Percentiles rank a stretch among this genome's conserved stretches.
phyloP scores from a whole-genome alignment of 2,888 invertebrate species.

The Morpho achilles region DNA sequence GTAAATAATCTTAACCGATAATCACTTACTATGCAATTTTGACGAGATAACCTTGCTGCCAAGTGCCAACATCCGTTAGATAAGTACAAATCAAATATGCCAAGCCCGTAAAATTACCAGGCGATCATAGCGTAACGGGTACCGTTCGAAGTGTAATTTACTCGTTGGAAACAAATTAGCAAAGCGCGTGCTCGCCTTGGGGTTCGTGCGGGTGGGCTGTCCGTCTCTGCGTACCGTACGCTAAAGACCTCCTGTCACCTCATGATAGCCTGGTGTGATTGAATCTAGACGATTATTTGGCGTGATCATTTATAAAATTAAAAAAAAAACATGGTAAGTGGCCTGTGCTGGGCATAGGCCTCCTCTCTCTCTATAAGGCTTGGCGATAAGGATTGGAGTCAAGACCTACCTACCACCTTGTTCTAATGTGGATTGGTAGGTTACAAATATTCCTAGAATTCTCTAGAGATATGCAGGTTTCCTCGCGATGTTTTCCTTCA shows the following conservation, averaged over 20 bases:
- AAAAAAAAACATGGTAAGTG: no score
- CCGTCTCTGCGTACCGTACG: conserved; percentile 33
- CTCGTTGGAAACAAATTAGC: conserved; percentile 35
- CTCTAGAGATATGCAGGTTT: no score
- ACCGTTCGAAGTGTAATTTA: conserved; percentile 48
- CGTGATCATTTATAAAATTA: no score
- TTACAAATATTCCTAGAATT: no score
- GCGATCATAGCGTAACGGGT: conserved; percentile 43
- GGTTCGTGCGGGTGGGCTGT: conserved; percentile 64
- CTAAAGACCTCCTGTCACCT: conserved; percentile 52
- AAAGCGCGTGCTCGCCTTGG: conserved; percentile 63
- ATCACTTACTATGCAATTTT: background rate
- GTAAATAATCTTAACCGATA: background rate
- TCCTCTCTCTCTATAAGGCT: no score
- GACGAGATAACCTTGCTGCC: conserved; percentile 7
- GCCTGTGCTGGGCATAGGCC: no score
- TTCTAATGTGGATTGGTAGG: no score
- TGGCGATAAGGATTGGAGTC: no score
- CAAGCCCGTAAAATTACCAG: conserved; percentile 33
- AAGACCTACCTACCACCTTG: no score
- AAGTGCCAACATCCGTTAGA: conserved; percentile 28
- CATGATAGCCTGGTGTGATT: conserved; percentile 47
- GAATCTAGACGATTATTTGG: conserved; percentile 16
- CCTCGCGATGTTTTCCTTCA: no score
- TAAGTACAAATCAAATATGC: conserved; percentile 26